Evolutionary conservation across 2,797 vertebrate genomes (phyloP).

Genomic region (Gambusia yucatana): DNA sequence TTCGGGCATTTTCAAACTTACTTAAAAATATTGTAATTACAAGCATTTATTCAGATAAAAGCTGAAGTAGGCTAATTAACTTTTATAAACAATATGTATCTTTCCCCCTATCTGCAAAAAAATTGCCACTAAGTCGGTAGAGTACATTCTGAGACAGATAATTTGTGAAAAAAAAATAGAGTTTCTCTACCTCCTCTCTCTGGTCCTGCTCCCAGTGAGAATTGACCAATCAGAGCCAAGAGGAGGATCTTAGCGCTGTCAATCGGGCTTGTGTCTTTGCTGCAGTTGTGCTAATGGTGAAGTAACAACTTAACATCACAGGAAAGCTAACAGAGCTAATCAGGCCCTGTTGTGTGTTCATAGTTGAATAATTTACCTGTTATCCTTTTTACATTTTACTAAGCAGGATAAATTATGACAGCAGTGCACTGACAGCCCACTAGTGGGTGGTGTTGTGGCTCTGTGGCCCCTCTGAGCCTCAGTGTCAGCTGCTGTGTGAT

Average conservation of each 20-base stretch:
- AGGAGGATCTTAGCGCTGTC: no score
- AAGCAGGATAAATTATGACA: neutral
- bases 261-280: no score
- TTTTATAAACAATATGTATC: no score
- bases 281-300: no score
- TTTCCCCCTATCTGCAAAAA: no score
- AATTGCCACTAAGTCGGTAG: no score
- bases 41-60: neutral
- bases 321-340: neutral
- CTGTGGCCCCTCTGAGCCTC: neutral
- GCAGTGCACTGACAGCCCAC: neutral
- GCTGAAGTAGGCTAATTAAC: neutral
- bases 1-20: neutral
- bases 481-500: constrained; percentile 7
- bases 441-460: neutral
- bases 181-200: no score
- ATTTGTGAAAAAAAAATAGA: no score
- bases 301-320: no score
- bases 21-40: neutral
- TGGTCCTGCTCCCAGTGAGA: no score
- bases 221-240: no score
- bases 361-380: neutral
- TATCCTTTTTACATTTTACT: neutral
- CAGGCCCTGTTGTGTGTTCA: neutral
- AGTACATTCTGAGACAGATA: no score